Evolutionary conservation across 2,113 vertebrate genomes (phyloP).

Genomic region (Eubucco bourcierii): DNA sequence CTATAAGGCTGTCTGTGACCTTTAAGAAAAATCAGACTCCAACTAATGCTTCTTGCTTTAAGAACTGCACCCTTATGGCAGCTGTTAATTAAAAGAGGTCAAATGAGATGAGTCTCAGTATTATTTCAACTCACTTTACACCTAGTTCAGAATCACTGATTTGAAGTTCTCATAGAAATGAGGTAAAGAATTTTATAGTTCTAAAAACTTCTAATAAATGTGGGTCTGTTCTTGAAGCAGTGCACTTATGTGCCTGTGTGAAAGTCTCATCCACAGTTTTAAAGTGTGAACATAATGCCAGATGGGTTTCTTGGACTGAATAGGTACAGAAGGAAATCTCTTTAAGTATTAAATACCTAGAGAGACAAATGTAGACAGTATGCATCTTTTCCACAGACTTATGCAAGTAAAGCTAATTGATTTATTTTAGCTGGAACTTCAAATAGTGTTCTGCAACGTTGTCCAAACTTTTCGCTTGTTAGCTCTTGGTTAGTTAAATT

Average conservation of each 20-base stretch:
- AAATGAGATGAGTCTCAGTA: neutral
- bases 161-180: neutral
- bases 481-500: neutral
- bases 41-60: neutral
- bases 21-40: neutral
- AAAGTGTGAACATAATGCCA: neutral
- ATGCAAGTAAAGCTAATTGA: neutral
- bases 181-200: rapidly evolving
- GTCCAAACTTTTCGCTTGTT: neutral
- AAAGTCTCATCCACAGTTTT: neutral
- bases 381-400: neutral
- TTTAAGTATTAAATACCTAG: neutral
- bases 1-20: neutral
- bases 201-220: neutral
- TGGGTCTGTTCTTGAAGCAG: neutral
- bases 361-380: neutral
- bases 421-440: neutral
- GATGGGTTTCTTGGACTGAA: neutral
- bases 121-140: neutral
- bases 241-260: neutral
- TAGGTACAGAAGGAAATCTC: neutral
- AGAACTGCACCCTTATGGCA: neutral
- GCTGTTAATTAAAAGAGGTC: neutral
- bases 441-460: neutral
- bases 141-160: neutral